Evolutionary conservation across 2,797 vertebrate species (phyloP).

Genomic region (Euphonia xanthogaster): DNA sequence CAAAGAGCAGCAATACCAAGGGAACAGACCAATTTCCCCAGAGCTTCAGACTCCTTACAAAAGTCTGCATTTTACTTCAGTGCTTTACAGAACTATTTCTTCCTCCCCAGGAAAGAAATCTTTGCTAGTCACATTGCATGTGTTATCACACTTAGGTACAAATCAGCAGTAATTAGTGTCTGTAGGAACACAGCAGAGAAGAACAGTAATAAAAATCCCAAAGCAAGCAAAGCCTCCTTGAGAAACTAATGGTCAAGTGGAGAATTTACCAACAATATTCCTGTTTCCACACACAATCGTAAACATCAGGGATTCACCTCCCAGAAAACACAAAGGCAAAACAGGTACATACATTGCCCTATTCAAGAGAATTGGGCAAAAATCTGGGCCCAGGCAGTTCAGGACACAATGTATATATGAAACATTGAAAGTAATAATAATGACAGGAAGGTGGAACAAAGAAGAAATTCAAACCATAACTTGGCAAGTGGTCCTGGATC

Average conservation of each 20-base stretch:
- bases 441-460: conserved; percentile 26
- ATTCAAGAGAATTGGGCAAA: background rate
- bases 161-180: conserved; percentile 15
- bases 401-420: background rate
- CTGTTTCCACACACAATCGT: background rate
- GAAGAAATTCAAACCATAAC: conserved; percentile 47
- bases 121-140: background rate
- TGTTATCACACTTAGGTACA: background rate
- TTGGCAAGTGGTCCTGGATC: conserved; percentile 52
- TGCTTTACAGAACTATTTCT: conserved; percentile 56
- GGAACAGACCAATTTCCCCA: background rate
- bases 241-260: background rate
- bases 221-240: conserved; percentile 18
- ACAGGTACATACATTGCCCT: background rate
- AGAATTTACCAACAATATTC: background rate
- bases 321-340: background rate
- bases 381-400: background rate
- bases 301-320: background rate
- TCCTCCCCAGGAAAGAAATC: background rate
- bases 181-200: conserved; percentile 14
- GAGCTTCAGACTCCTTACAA: background rate
- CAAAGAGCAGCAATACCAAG: conserved; percentile 11
- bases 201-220: background rate
- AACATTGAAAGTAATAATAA: conserved; percentile 9
- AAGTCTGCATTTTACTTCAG: conserved; percentile 44